Evolutionary conservation across 92 coral and sea anemone genomes (phyloP), one percentile per base, ranked within the genome.

Genomic region (Actinostola sp.): DNA sequence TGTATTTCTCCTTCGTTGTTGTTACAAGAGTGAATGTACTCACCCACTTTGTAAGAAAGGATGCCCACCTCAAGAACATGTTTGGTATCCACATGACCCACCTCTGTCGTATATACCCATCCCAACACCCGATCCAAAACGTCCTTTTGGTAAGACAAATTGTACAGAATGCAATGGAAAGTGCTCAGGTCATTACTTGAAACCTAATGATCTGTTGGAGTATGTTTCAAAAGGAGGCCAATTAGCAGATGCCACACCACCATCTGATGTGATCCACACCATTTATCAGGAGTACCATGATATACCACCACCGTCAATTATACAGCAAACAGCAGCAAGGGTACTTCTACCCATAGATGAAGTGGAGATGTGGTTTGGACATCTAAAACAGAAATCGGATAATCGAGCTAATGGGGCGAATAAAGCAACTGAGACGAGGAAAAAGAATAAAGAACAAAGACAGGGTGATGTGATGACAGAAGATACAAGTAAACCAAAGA

Each of bases 351-450:
- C 45, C 23, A 33, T 21, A 9, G 45, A 33, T 33, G 67, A 41
- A 58, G 80, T 61, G 30, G 58, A 57, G 59, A 41, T 74, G 71
- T 74, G 80, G 80, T 62, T 74, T 23, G 17, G 32, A 15, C 80
- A 74, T 62, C 67, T 74, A 19, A 74, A 74, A 20, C 70, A 74
- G 31, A 62, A 24, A 74, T 61, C 61, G 25, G 57, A 23, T n/a
- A 61, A 34, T 2, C 21, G 67, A 13, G 27, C 23, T 0, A 20
- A 32, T 1, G 77, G 82, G 60, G 78, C 58, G 23, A 70, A 70
- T 42, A 79, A 79, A 66, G 84, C 84, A 58, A 71, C 78, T 17
- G 79, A 70, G 27, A 79, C 84, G 43, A 61, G 71, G 27, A 71
- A 58, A 59, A 79, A 39, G 57, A 52, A 79, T 17, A 60, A 29